Base-by-base conservation (phyloP, 2,797 vertebrate species). In the Microctenopoma stevenorrisi region DNA sequence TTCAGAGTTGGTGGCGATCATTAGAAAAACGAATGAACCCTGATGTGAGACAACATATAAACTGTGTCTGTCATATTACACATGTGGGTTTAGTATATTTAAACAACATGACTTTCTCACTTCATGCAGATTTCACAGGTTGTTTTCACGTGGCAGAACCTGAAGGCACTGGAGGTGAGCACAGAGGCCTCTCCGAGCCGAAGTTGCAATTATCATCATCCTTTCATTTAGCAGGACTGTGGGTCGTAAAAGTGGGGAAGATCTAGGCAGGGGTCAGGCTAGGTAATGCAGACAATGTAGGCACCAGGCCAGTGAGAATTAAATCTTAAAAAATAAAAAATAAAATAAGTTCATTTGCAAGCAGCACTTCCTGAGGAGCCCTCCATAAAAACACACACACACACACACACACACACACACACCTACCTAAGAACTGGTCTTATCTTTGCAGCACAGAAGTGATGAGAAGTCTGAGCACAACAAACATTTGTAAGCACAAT, bases 1-100 rank as follows among this genome's bases (percentile, higher is more conserved):
- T 81, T 88, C 68, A 72, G 64, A 49, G 72, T 70, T 81, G 53
- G 12, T 55, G 33, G 51, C 67, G 64, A 71, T 78, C 56, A 40
- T 66, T 58, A 72, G 51, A 79, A 44, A 69, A 57, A 76, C 72
- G 74, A 60, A 67, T 11, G 56, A 61, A 56, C 25, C 57, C 46
- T 3, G 2, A 64, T 35, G 61, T 9, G 28, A 64, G 71, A 60
- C 33, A 42, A 25, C 30, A 50, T 15, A 25, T 44, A 2, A 57
- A 51, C 18, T 65, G 66, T 44, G 43, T 22, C 54, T 7, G 7
- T 42, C 0, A 53, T 35, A 56, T 72, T 22, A 28, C 2, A 12
- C 38, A n/a, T 22, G 37, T 55, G 26, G 25, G 26, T 60, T 62
- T 9, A 16, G 3, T 42, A 30, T 48, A 44, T n/a, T n/a, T 5